Evolutionary conservation across 2,888 invertebrate genomes (phyloP), one percentile per base, ranked within the genome.

Genomic region (Dysmachus trigonus): DNA sequence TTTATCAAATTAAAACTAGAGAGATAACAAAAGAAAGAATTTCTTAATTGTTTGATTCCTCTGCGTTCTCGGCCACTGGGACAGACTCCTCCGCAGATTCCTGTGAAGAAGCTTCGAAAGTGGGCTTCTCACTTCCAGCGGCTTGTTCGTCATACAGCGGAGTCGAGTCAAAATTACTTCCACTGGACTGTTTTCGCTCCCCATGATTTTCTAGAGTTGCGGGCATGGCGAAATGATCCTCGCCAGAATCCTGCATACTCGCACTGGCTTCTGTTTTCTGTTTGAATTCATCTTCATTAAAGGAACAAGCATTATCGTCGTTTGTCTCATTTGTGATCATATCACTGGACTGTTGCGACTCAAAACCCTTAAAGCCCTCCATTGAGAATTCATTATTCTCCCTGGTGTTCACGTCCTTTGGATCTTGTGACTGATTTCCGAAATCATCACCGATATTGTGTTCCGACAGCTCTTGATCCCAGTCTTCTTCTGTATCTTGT

Each of bases 401-500:
- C 30, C 53, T 47, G 33, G 18, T 83, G 71, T 51, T 82, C n/a
- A 18, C 33, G 18, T 72, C 83, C 27, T 72, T 72, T 22, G 27
- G 72, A 38, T 83, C 83, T 18, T 33, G 62, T 35, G 31, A 22
- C 33, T 82, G 82, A 27, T 83, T 27, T 0, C 7, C 38, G 76
- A 87, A 88, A 74, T 81, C 85, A 4, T 81, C 27, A 4, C 76
- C 30, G 7, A 86, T 38, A 22, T 89, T 90, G 71, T 90, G 89
- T 86, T 92, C 91, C 76, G 90, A 90, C 73, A 92, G 88, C 86
- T 92, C 92, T 10, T 89, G 89, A 89, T 92, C 91, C 91, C 92
- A 91, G 88, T 92, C 91, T 82, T 91, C 91, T 88, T 92, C 91
- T n/a, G 91, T 92, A 74, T 91, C 92, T 76, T 88, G 89, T 77